Conservation (phyloP, 2,888 invertebrate species). For the Xestia rhomboidea region DNA sequence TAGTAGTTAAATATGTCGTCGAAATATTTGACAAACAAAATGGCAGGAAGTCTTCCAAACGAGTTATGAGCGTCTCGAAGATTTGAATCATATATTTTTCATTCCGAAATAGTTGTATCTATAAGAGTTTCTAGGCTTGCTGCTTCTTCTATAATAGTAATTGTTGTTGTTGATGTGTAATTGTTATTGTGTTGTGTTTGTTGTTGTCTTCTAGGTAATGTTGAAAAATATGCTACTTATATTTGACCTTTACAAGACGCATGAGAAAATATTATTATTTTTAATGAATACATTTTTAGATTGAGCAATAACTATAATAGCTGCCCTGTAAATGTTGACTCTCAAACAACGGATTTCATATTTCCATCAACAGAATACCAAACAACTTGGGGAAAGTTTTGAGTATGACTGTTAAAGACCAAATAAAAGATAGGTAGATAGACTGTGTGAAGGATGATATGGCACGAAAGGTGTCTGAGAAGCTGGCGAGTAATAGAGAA, state of each 20-base stretch:
- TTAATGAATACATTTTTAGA: constrained; percentile 25
- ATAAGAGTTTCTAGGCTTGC: neutral
- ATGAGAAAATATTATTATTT: constrained; percentile 23
- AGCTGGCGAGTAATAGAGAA: no score
- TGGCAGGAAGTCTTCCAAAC: constrained; percentile 6
- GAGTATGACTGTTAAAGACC: no score
- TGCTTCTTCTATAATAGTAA: neutral
- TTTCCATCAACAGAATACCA: neutral
- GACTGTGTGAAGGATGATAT: no score
- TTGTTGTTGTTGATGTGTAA: no score
- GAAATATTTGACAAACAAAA: constrained; percentile 22
- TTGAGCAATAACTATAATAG: constrained; percentile 20
- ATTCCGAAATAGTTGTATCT: neutral
- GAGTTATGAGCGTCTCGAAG: neutral
- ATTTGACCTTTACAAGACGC: constrained; percentile 38
- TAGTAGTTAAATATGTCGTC: constrained; percentile 6
- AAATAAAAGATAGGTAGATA: no score
- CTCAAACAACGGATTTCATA: neutral
- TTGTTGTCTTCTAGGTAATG: no score
- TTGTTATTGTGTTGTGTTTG: no score
- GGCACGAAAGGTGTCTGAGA: no score
- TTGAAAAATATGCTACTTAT: constrained; percentile 7
- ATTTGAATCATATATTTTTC: neutral
- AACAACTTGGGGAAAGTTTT: no score
- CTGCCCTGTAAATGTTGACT: neutral